phyloP scores from a whole-genome alignment of 2,113 vertebrate species.

The Seriola aureovittata region DNA sequence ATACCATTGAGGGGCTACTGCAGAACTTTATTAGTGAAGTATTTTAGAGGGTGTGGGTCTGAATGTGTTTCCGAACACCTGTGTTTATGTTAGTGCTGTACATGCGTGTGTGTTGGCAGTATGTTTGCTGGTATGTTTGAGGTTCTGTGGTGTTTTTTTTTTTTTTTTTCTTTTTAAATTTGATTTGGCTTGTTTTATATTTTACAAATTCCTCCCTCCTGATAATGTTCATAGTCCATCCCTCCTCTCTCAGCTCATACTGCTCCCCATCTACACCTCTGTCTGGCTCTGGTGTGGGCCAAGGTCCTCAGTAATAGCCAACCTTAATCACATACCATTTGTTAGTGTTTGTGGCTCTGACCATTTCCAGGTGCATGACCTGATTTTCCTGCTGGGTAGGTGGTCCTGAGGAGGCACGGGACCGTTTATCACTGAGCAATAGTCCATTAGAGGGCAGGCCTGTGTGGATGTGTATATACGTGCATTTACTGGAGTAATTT shows the following conservation, averaged over 20 bases:
- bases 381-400: constrained; percentile 78
- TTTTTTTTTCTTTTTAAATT: neutral
- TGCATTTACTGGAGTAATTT: constrained; percentile 88
- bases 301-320: constrained; percentile 71
- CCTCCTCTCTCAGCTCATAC: constrained; percentile 4
- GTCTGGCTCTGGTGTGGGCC: constrained; percentile 57
- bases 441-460: constrained; percentile 86
- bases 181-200: constrained; percentile 23
- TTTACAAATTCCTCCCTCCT: constrained; percentile 16
- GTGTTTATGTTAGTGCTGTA: neutral
- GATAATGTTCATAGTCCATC: constrained; percentile 7
- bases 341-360: constrained; percentile 76
- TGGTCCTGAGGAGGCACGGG: constrained; percentile 79
- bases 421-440: constrained; percentile 87
- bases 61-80: constrained; percentile 13
- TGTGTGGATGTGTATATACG: constrained; percentile 37
- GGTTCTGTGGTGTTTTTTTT: neutral
- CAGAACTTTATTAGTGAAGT: neutral
- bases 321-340: constrained; percentile 72
- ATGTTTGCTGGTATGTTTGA: neutral
- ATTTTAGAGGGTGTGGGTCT: constrained; percentile 4
- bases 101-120: neutral
- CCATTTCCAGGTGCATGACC: constrained; percentile 81
- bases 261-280: constrained; percentile 40
- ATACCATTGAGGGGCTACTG: neutral